phyloP scores from a whole-genome alignment of 2,113 vertebrate genomes.

The Apeltes quadracus region DNA sequence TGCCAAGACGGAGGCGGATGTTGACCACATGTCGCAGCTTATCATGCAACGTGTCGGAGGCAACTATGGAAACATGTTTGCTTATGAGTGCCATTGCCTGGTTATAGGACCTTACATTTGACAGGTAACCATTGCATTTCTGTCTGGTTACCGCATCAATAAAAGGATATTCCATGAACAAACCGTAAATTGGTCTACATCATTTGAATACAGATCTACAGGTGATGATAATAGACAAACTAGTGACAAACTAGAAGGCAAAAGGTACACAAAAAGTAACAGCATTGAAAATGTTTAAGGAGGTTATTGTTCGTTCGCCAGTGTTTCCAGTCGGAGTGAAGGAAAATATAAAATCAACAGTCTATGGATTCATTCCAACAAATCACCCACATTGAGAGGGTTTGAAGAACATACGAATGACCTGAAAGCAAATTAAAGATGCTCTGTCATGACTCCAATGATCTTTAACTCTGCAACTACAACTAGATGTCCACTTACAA shows the following conservation, averaged over 20 bases:
- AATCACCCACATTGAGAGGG: conserved; percentile 2
- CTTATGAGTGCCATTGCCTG: not conserved
- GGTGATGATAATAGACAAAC: too few relatives aligned
- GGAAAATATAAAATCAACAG: conserved; percentile 10
- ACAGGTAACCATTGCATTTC: not conserved
- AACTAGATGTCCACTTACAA: conserved; percentile 47
- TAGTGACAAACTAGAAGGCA: too few relatives aligned
- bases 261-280: too few relatives aligned
- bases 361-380: conserved; percentile 25
- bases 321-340: conserved; percentile 21
- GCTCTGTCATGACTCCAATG: conserved; percentile 40
- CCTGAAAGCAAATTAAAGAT: conserved; percentile 39
- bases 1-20: not conserved
- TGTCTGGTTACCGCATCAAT: not conserved
- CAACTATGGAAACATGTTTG: not conserved
- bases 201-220: too few relatives aligned
- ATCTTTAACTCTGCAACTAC: conserved; percentile 40
- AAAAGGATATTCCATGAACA: not conserved
- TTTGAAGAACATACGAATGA: conserved; percentile 38
- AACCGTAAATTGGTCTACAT: not conserved
- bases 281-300: too few relatives aligned
- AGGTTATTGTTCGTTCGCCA: too few relatives aligned
- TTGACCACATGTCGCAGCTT: not conserved
- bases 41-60: not conserved
- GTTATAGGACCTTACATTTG: not conserved